phyloP scores from a whole-genome alignment of 2,113 vertebrate genomes.

The Litocranius walleri region DNA sequence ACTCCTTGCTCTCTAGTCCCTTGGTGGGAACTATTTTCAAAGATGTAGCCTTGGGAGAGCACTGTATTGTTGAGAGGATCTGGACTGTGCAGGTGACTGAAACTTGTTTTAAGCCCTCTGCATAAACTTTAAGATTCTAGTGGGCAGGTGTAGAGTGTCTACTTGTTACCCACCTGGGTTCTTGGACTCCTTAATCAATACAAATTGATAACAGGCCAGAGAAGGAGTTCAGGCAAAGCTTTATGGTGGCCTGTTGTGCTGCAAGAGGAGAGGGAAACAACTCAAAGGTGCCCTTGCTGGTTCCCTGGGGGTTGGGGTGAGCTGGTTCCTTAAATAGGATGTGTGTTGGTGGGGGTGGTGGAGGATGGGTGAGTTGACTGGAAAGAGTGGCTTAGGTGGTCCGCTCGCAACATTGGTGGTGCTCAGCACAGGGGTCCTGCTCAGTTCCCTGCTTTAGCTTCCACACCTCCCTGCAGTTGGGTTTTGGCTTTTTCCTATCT shows the following conservation, averaged over 20 bases:
- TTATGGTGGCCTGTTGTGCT: rapidly evolving
- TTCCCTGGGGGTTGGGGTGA: not conserved
- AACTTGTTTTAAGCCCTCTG: not conserved
- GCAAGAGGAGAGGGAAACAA: not conserved
- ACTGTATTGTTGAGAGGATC: not conserved
- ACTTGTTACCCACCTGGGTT: not conserved
- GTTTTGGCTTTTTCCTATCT: not conserved
- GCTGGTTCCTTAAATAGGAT: not conserved
- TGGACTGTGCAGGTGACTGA: not conserved
- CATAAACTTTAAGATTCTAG: not conserved
- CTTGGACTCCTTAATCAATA: not conserved
- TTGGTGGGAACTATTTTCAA: not conserved
- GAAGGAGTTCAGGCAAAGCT: not conserved
- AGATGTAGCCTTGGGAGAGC: not conserved
- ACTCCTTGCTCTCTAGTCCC: not conserved
- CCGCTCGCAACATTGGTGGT: no score
- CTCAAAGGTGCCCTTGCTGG: not conserved
- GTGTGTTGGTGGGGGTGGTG: not conserved
- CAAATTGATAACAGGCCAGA: not conserved
- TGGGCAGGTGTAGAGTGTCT: not conserved
- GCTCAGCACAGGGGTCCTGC: not conserved
- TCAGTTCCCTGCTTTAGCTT: not conserved
- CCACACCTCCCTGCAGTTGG: no score
- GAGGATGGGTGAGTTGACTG: not conserved
- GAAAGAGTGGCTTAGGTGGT: not conserved